Evolutionary conservation across 2,797 vertebrate species (phyloP).

Genomic region (Manis crassicaudata): DNA sequence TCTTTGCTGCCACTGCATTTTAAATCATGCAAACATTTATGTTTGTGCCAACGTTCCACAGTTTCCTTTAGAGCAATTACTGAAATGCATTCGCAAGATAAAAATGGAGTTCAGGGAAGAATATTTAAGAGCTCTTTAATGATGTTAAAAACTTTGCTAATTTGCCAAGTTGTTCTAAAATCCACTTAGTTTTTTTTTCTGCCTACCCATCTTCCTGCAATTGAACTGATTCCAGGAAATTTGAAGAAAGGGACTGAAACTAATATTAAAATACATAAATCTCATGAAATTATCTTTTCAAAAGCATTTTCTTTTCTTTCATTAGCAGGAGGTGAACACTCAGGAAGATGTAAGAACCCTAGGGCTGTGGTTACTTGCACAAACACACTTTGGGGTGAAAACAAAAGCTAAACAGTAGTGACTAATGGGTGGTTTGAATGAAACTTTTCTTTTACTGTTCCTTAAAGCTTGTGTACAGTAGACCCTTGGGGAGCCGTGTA

Average conservation of each 20-base stretch:
- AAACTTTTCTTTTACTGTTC: neutral
- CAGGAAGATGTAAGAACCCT: neutral
- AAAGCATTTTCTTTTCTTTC: neutral
- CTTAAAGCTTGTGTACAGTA: neutral
- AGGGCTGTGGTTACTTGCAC: conserved; percentile 9
- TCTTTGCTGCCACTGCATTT: conserved; percentile 72
- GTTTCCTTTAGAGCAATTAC: conserved; percentile 78
- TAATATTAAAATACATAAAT: conserved; percentile 13
- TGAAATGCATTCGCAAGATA: conserved; percentile 72
- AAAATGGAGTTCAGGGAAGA: conserved; percentile 69
- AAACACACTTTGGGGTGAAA: conserved; percentile 2
- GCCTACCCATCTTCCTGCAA: conserved; percentile 41
- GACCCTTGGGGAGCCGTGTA: neutral
- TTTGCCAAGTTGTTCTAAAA: conserved; percentile 73
- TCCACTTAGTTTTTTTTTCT: conserved; percentile 56
- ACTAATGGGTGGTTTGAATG: neutral
- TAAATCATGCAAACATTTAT: conserved; percentile 78
- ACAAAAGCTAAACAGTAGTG: neutral
- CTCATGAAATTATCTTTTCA: conserved; percentile 11
- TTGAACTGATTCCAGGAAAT: conserved; percentile 38
- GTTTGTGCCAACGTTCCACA: conserved; percentile 73
- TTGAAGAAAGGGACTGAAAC: neutral
- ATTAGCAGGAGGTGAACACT: conserved; percentile 54
- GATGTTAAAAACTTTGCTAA: conserved; percentile 73
- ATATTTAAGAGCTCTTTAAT: conserved; percentile 73